Conservation (phyloP, 2,888 invertebrate genomes). For the Sympetrum striolatum region DNA sequence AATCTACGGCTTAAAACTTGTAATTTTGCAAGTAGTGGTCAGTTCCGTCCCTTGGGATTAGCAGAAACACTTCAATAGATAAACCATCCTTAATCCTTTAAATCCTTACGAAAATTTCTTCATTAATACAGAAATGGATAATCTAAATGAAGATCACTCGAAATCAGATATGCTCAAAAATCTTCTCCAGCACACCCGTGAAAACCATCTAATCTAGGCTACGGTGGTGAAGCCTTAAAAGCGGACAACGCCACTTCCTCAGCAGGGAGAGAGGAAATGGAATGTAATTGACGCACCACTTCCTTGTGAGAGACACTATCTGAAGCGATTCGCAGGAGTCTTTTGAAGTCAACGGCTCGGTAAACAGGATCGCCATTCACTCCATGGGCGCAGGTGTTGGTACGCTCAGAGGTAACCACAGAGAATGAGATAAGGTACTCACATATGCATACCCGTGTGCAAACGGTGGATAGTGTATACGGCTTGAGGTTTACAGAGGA, state of each 20-base stretch:
- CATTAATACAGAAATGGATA: too few relatives aligned
- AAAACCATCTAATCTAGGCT: neutral
- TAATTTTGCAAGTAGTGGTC: too few relatives aligned
- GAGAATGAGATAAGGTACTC: neutral
- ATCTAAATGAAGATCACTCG: too few relatives aligned
- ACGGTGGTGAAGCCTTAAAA: neutral
- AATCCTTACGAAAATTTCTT: too few relatives aligned
- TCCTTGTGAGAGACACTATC: neutral
- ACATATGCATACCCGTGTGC: neutral
- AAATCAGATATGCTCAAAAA: too few relatives aligned
- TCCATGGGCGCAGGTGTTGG: neutral
- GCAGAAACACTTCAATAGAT: too few relatives aligned
- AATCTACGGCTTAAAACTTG: too few relatives aligned
- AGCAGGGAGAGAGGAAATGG: neutral
- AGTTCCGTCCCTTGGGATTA: too few relatives aligned
- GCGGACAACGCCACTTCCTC: neutral
- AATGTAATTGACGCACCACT: neutral
- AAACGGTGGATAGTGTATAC: neutral
- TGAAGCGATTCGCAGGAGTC: neutral
- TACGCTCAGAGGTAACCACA: neutral
- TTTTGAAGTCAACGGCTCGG: neutral
- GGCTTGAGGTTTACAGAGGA: neutral
- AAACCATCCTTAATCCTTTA: too few relatives aligned
- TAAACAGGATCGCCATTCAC: neutral
- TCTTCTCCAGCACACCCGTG: too few relatives aligned